phyloP scores from a whole-genome alignment of 2,113 vertebrate species.

The Nesoenas mayeri region DNA sequence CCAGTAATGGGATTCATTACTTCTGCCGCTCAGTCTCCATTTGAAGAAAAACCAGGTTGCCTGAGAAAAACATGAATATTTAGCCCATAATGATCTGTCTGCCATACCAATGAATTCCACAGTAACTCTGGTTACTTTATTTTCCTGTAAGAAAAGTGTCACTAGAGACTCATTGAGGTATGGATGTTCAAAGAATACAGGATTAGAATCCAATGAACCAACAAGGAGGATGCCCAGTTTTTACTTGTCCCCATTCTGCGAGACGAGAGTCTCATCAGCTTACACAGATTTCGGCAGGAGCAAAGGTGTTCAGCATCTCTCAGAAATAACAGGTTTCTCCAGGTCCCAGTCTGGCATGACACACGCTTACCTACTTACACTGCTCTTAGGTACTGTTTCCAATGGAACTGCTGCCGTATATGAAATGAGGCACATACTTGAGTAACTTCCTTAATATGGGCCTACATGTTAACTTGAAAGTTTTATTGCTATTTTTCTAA shows the following conservation, averaged over 20 bases:
- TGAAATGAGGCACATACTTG: neutral
- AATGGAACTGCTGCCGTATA: neutral
- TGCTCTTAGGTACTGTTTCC: neutral
- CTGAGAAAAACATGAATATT: neutral
- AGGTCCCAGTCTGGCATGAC: neutral
- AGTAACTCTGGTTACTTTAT: neutral
- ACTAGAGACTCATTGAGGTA: neutral
- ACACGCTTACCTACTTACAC: neutral
- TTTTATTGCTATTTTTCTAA: conserved; percentile 13
- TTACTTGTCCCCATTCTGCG: neutral
- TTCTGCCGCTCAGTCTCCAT: neutral
- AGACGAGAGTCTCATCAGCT: neutral
- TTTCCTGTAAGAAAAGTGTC: neutral
- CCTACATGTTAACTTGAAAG: neutral
- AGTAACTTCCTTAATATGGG: neutral
- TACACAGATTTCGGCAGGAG: neutral
- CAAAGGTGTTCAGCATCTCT: neutral
- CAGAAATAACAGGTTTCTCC: neutral
- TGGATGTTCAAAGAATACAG: neutral
- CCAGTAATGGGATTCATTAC: neutral
- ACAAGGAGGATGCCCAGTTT: neutral
- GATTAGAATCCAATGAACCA: neutral
- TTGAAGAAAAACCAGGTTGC: neutral
- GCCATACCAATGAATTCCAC: neutral
- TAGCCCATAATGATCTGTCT: neutral